Base-by-base conservation (phyloP, 2,888 invertebrate species). In the Scaptomyza tumidula region DNA sequence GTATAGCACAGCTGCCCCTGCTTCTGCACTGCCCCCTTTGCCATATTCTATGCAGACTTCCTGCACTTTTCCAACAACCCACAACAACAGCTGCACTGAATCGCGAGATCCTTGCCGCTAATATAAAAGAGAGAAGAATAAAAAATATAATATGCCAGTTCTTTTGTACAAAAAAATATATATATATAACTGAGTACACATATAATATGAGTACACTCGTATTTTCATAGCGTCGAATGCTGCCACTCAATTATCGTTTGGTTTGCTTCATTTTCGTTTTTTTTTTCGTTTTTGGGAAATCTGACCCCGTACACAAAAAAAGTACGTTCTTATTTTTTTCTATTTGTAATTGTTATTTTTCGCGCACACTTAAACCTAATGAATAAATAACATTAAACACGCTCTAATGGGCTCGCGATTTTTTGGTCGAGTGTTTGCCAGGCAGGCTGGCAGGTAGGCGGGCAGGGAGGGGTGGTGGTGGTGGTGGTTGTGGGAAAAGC, bases 321-420 rank as follows among this genome's bases (percentile, higher is more conserved):
- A 83, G 75, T 71, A 52, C 62, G 68, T 63, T 19, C 19, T 19
- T 19, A 71, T 68, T 74, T 64, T 77, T 58, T 66, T 60, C 41
- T 41, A 75, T 75, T 78, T 75, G 80, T 82, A 86, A 85, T 82
- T 86, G 87, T 85, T 85, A 82, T 86, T 86, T 86, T 82, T 86
- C 80, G 88, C 73, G 79, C 80, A 84, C 79, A 79, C 89, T 88
- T 85, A 78, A 87, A 78, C 84, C 78, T 89, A 88, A 88, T 88
- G 88, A 88, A 89, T 89, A 89, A 89, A 89, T 89, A 89, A 89
- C 87, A 89, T 88, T 89, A 88, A 88, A 78, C 81, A 85, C 86
- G 89, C 89, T 78, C 86, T 86, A 89, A 88, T 89, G 86, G 84
- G 71, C 78, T 67, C 74, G 73, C 74, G 71, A 78, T 73, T 82